Percentiles rank a stretch among this genome's conserved stretches.
Evolutionary conservation across 2,888 invertebrate genomes (phyloP).

Genomic region (Norana najaformis): DNA sequence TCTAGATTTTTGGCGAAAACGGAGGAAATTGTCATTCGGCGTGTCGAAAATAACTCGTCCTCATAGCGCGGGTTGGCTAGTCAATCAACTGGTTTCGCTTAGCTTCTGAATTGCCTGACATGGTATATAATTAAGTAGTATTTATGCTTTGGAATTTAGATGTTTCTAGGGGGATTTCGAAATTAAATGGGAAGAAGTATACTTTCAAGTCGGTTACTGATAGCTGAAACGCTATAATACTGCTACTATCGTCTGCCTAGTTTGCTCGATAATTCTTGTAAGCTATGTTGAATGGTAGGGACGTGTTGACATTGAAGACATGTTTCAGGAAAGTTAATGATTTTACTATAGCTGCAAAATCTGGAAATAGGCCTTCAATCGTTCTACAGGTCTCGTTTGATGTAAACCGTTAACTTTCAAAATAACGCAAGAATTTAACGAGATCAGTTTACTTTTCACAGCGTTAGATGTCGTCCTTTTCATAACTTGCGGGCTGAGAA

Average conservation of each 20-base stretch:
- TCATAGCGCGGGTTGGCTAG: not conserved
- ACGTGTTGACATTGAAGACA: not conserved
- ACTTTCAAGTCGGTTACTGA: not conserved
- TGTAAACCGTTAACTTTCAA: not conserved
- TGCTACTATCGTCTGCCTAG: not conserved
- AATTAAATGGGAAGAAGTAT: not conserved
- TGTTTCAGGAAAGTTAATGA: not conserved
- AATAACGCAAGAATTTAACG: not conserved
- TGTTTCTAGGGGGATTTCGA: not conserved
- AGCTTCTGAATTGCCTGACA: not conserved
- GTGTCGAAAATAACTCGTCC: not conserved
- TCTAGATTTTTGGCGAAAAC: not conserved
- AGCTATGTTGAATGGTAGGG: not conserved
- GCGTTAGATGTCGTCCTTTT: not conserved
- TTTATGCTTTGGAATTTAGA: not conserved
- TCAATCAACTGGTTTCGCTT: not conserved
- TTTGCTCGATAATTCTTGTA: not conserved
- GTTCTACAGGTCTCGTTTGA: not conserved
- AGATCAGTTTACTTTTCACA: not conserved
- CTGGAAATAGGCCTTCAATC: not conserved
- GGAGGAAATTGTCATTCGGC: not conserved
- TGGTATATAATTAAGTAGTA: not conserved
- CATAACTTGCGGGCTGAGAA: not conserved
- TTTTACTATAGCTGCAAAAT: conserved; percentile 9
- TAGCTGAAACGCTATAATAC: not conserved